phyloP scores from a whole-genome alignment of 2,888 invertebrate genomes.

The Chouioia cunea region DNA sequence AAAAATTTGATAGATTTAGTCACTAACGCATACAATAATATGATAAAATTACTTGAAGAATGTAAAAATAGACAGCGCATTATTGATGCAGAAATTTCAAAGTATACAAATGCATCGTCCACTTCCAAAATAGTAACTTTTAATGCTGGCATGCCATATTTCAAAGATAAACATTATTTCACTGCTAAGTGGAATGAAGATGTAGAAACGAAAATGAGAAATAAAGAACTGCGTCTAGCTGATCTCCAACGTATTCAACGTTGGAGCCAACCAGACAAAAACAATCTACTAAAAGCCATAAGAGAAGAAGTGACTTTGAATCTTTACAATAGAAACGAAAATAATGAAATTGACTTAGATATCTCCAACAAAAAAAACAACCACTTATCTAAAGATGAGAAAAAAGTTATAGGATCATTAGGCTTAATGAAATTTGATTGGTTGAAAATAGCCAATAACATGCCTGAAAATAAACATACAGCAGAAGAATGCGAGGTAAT shows the following conservation, averaged over 20 bases:
- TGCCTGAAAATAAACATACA: conserved; percentile 72
- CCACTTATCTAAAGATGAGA: conserved; percentile 52
- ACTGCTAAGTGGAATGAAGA: conserved; percentile 75
- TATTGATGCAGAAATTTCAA: conserved; percentile 48
- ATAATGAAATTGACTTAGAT: conserved; percentile 36
- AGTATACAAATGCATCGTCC: conserved; percentile 17
- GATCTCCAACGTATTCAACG: conserved; percentile 57
- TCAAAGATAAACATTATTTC: conserved; percentile 74
- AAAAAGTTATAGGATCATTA: conserved; percentile 53
- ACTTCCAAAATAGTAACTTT: conserved; percentile 35
- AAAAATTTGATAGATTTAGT: conserved; percentile 66
- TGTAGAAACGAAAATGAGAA: conserved; percentile 68
- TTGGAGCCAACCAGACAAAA: conserved; percentile 73
- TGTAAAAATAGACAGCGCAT: conserved; percentile 62
- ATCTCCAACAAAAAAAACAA: conserved; percentile 39
- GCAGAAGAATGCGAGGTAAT: conserved; percentile 76
- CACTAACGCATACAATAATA: conserved; percentile 62
- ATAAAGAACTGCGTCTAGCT: conserved; percentile 59
- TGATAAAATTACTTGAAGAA: conserved; percentile 62
- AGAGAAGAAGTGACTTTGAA: conserved; percentile 61
- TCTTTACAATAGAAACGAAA: conserved; percentile 29
- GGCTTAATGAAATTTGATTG: conserved; percentile 71
- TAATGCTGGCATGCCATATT: conserved; percentile 75
- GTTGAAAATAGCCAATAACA: conserved; percentile 70
- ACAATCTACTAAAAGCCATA: conserved; percentile 70